Evolutionary conservation across 2,113 vertebrate genomes (phyloP), one percentile per base, ranked within the genome.

Genomic region (Zosterops lateralis): DNA sequence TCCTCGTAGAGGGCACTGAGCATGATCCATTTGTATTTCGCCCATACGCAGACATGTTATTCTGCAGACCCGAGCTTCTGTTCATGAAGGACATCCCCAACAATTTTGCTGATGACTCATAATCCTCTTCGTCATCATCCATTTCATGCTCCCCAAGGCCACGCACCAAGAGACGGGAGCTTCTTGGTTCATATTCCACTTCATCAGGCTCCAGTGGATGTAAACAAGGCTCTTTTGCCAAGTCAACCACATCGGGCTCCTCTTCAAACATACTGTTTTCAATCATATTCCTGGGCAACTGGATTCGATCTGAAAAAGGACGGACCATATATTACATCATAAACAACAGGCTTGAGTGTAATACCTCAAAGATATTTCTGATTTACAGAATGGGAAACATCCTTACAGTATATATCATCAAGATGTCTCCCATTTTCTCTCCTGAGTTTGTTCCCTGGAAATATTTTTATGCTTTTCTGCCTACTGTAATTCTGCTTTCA

Each of bases 211-310:
- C 99, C 65, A 99, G 97, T n/a, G 99, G 99, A 95, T 99, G 99
- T 54, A 98, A 97, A 89, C 97, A 96, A 26, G 98, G 98, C 71
- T 99, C 99, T 97, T 99, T 99, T 68, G 98, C 99, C 96, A 99
- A 97, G 96, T 99, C 99, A 78, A 99, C 98, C 60, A 99, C 98
- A 92, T 99, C 99, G 1, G 99, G 98, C 84, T 99, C 99, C 96
- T 99, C 99, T 91, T 99, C 99, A 98, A 99, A 99, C 99, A 99
- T 99, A 96, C 98, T 99, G 97, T 99, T 99, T 98, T 99, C 99
- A 96, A 99, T 99, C 99, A 99, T 99, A 98, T 99, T 99, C 97
- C 99, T 98, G 26, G 99, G 99, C 86, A 99, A 97, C 82, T 97
- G 98, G 84, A 98, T 97, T 91, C 57, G 98, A 86, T 99, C 99